Conservation (phyloP, 2,113 vertebrate species). For the Glaucomys volans region DNA sequence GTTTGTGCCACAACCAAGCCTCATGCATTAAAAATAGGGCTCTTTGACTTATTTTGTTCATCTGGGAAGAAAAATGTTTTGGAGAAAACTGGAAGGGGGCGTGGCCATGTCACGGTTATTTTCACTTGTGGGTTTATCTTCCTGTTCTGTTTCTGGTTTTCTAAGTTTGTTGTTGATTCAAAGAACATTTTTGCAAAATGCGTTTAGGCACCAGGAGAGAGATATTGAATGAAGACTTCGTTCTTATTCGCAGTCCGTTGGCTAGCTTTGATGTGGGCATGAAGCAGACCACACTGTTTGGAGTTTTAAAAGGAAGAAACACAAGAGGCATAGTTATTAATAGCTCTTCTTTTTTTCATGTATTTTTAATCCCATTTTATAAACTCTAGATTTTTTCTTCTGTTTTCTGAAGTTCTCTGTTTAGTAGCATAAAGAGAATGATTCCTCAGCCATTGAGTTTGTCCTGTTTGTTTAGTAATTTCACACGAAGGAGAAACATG, state of each 20-base stretch:
- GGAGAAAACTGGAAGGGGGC: constrained; percentile 44
- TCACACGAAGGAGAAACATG: constrained; percentile 65
- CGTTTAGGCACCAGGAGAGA: constrained; percentile 63
- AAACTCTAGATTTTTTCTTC: constrained; percentile 42
- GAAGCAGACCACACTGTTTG: constrained; percentile 63
- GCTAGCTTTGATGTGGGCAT: constrained; percentile 70
- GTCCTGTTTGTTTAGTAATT: constrained; percentile 46
- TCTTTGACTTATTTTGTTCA: constrained; percentile 64
- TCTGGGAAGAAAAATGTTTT: constrained; percentile 65
- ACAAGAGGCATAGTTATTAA: constrained; percentile 73
- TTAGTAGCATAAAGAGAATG: constrained; percentile 53
- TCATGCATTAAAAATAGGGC: constrained; percentile 49
- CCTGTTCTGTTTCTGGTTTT: constrained; percentile 74
- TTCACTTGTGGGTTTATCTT: constrained; percentile 71
- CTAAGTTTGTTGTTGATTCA: constrained; percentile 70
- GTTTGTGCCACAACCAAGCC: neutral
- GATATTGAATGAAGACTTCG: constrained; percentile 2
- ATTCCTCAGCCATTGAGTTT: constrained; percentile 51
- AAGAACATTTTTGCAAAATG: constrained; percentile 62
- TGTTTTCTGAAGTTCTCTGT: constrained; percentile 59
- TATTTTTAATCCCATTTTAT: constrained; percentile 72
- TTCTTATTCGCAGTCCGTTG: neutral
- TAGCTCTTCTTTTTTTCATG: constrained; percentile 64
- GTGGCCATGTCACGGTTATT: neutral
- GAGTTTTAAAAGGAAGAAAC: constrained; percentile 67